Base-by-base conservation (phyloP, 2,113 vertebrate genomes). In the Mohoua ochrocephala region DNA sequence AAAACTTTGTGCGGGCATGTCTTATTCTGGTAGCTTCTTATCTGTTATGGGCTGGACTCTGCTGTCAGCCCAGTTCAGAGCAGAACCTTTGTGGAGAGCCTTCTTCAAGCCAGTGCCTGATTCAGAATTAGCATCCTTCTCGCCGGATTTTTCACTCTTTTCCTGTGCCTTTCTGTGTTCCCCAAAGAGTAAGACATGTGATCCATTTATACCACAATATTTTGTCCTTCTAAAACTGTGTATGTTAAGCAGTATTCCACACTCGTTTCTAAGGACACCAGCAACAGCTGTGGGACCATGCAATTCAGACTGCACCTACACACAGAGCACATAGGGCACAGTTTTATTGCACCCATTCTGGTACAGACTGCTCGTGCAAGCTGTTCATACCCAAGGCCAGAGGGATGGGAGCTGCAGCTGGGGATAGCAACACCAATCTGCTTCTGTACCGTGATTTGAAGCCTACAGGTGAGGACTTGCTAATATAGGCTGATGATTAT, bases 291-390 rank as follows among this genome's bases (percentile, higher is more conserved):
- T 39, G 39, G 30, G 42, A 61, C 39, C 33, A 31, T 0, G 7
- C n/a, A 42, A 27, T 30, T 45, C 11, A 2, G 68, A 28, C 21
- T 35, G 59, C 28, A n/a, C 42, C 15, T 9, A 33, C 30, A 24
- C 1, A 52, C 11, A 23, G 21, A 28, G 27, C 41, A 64, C 0
- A 0, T 1, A 52, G 65, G 28, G 37, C 53, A 60, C 21, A 41
- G 23, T 17, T 57, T 52, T 30, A 33, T 17, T 52, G 47, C n/a
- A 64, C 30, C 78, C 17, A 11, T 60, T 74, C 50, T 54, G 42
- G 70, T n/a, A 39, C 53, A 54, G 19, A 10, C 19, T 81, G 83
- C 26, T 44, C 5, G 0, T 30, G 65, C 24, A 82, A 50, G 22
- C 75, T 82, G 16, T 42, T 59, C 75, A 45, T 42, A 41, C 13